These are phyloP conservation scores for Heliconius hortense DNA, from an alignment of 2,888 invertebrate genomes.

Conservation along the genomic window DNA sequence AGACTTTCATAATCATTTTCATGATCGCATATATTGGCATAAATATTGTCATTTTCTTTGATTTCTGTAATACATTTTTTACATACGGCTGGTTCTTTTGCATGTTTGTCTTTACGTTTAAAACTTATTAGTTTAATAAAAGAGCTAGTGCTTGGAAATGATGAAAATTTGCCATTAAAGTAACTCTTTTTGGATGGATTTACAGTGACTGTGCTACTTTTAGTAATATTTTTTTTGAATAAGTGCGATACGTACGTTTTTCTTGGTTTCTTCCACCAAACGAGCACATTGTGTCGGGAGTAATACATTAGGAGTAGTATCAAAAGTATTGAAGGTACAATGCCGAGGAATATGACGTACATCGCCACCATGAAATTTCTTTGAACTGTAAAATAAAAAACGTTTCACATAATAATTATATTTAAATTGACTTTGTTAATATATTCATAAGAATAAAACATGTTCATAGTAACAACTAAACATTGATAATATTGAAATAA, in stretches of 20 bases:
- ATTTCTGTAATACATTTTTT: neutral
- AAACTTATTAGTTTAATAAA: constrained; percentile 43
- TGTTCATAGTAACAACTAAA: too few species aligned
- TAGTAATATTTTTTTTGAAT: constrained; percentile 41
- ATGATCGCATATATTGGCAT: constrained; percentile 34
- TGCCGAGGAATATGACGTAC: constrained; percentile 93
- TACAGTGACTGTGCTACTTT: constrained; percentile 40
- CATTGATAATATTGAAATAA: too few species aligned
- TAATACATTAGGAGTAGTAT: constrained; percentile 88
- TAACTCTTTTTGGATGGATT: constrained; percentile 23
- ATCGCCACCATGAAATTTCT: constrained; percentile 90
- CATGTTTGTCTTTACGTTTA: constrained; percentile 33
- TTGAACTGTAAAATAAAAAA: constrained; percentile 82
- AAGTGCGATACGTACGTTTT: constrained; percentile 75
- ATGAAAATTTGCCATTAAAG: constrained; percentile 37
- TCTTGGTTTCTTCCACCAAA: constrained; percentile 77
- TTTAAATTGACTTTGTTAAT: neutral
- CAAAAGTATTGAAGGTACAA: constrained; percentile 88
- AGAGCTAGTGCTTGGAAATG: constrained; percentile 36
- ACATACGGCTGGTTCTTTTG: constrained; percentile 6
- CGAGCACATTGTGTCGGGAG: constrained; percentile 84
- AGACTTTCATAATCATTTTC: constrained; percentile 39
- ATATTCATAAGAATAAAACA: neutral
- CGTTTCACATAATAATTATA: neutral
- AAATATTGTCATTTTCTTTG: constrained; percentile 37